Conservation (phyloP, 1,140 invertebrate species). For the Teleogryllus occipitalis region DNA sequence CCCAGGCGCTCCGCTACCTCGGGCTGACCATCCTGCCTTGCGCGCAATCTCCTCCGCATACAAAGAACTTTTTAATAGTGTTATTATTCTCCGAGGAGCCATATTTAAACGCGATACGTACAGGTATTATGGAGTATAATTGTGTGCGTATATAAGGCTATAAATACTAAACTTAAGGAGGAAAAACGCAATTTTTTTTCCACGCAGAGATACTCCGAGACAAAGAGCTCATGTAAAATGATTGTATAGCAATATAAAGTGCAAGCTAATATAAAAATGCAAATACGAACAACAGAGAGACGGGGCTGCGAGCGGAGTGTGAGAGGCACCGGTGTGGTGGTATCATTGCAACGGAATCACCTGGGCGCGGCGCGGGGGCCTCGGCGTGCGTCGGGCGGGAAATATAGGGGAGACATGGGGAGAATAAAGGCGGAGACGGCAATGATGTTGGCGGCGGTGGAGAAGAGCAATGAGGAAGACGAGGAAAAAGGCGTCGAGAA, state of each 20-base stretch:
- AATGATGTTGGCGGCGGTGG: too few species aligned
- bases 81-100: neutral
- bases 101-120: neutral
- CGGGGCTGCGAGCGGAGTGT: neutral
- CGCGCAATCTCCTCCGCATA: neutral
- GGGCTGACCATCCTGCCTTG: neutral
- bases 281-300: neutral
- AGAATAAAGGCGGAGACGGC: too few species aligned
- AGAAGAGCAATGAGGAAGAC: too few species aligned
- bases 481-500: too few species aligned
- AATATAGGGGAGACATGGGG: too few species aligned
- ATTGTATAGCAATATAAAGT: neutral
- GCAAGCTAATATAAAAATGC: slow-evolving; percentile 1
- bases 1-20: neutral
- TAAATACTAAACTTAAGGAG: neutral
- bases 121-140: slow-evolving; percentile 5
- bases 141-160: neutral
- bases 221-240: neutral
- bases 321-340: neutral
- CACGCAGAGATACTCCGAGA: neutral
- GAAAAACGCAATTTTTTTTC: neutral
- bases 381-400: too few species aligned
- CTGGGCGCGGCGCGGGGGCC: neutral
- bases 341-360: neutral
- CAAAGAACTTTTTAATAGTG: slow-evolving; percentile 1